Conservation (phyloP, 2,113 vertebrate species). For the Gallinago paraguaiae region DNA sequence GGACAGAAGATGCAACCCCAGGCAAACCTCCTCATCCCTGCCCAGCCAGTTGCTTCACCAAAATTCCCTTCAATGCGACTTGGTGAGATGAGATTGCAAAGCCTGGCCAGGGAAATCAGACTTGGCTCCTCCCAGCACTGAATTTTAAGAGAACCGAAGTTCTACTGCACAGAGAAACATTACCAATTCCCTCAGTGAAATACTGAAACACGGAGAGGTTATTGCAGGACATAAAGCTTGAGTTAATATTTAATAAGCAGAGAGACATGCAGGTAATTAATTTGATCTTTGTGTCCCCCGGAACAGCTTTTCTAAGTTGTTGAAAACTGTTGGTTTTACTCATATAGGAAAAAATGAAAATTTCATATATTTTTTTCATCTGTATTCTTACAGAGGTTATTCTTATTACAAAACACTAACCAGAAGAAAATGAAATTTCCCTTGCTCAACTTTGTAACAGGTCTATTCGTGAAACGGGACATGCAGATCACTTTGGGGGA, state of each 20-base stretch:
- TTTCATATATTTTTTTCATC: not conserved
- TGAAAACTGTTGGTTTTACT: not conserved
- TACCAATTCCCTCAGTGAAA: not conserved
- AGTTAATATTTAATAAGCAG: not conserved
- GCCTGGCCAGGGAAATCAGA: not conserved
- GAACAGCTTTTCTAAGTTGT: not conserved
- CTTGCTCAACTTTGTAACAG: not conserved
- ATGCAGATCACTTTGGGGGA: not conserved
- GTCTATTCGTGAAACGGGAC: not conserved
- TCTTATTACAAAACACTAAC: not conserved
- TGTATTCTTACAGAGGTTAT: not conserved
- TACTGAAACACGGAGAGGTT: not conserved
- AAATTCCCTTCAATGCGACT: rapidly evolving
- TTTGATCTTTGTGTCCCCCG: not conserved
- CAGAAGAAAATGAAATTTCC: not conserved
- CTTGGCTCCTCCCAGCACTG: not conserved
- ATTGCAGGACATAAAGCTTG: not conserved
- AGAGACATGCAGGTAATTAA: no score
- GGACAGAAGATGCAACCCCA: not conserved
- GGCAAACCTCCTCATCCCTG: rapidly evolving
- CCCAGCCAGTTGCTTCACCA: rapidly evolving
- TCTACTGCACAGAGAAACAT: not conserved
- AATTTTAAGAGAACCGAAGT: not conserved
- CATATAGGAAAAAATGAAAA: not conserved
- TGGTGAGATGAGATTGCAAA: rapidly evolving